phyloP scores from a whole-genome alignment of 2,797 vertebrate species.

The Intellagama lesueurii region DNA sequence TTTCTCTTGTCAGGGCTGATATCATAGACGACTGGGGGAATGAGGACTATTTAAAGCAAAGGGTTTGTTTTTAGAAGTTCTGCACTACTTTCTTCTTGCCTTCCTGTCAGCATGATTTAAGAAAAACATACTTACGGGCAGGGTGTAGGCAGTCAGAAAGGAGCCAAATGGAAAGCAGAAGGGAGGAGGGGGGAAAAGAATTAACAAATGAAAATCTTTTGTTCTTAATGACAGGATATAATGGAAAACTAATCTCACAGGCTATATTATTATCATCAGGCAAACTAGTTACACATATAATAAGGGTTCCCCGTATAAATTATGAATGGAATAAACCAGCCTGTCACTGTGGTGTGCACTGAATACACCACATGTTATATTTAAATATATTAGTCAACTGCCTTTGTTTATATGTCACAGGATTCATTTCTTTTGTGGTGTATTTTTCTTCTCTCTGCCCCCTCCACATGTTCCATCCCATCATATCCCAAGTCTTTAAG shows the following conservation, averaged over 20 bases:
- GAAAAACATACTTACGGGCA: conserved; percentile 37
- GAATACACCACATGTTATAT: conserved; percentile 83
- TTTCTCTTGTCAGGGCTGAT: conserved; percentile 42
- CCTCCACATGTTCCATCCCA: conserved; percentile 56
- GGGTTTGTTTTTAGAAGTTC: conserved; percentile 43
- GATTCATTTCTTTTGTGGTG: conserved; percentile 79
- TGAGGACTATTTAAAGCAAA: conserved; percentile 46
- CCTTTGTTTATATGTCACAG: conserved; percentile 82
- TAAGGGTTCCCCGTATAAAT: conserved; percentile 83
- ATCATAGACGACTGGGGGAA: conserved; percentile 46
- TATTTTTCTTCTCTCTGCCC: conserved; percentile 51
- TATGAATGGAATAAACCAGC: conserved; percentile 85
- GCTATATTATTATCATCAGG: conserved; percentile 80
- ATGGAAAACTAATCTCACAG: conserved; percentile 76
- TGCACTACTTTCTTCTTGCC: conserved; percentile 47
- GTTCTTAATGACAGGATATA: conserved; percentile 78
- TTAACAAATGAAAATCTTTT: conserved; percentile 73
- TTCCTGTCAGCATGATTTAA: conserved; percentile 49
- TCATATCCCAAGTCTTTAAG: conserved; percentile 72
- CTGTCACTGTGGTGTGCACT: conserved; percentile 79
- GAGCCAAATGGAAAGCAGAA: conserved; percentile 51
- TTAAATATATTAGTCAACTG: conserved; percentile 85
- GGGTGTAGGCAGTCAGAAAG: conserved; percentile 40
- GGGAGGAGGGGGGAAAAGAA: conserved; percentile 8
- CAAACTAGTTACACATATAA: conserved; percentile 85